Evolutionary conservation across 2,888 invertebrate species (phyloP).

Genomic region (Andrena minutula): DNA sequence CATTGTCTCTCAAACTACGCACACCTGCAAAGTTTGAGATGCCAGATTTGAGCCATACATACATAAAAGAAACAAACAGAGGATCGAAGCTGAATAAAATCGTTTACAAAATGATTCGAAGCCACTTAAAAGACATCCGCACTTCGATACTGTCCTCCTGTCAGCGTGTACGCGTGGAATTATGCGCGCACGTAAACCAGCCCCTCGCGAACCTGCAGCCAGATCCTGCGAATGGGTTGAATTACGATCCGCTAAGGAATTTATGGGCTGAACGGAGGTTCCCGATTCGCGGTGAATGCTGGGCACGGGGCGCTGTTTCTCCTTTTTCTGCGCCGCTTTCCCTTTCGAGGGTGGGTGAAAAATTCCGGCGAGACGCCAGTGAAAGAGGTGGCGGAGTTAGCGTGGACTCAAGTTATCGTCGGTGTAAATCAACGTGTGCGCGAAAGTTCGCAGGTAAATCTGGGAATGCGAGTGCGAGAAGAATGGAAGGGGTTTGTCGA

Average conservation of each 20-base stretch:
- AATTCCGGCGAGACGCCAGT: neutral
- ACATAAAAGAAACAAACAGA: no score
- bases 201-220: neutral
- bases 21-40: no score
- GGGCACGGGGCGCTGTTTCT: neutral
- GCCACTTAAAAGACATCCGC: no score
- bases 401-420: conserved; percentile 39
- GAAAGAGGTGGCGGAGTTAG: neutral
- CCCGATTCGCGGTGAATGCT: conserved; percentile 25
- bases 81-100: no score
- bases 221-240: conserved; percentile 29
- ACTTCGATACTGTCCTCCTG: no score
- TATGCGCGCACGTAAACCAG: conserved; percentile 14
- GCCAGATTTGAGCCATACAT: no score
- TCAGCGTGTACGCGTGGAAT: conserved; percentile 19
- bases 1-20: no score
- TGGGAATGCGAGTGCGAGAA: neutral
- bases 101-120: no score
- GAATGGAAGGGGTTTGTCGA: neutral
- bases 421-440: conserved; percentile 45
- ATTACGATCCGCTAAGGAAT: conserved; percentile 41
- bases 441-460: conserved; percentile 56
- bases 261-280: conserved; percentile 36
- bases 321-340: conserved; percentile 2
- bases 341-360: conserved; percentile 9